A percentile compares a stretch with the other conserved stretches of the same genome.
Evolutionary conservation across 2,888 invertebrate species (phyloP).

Genomic region (Aphodius granarius): DNA sequence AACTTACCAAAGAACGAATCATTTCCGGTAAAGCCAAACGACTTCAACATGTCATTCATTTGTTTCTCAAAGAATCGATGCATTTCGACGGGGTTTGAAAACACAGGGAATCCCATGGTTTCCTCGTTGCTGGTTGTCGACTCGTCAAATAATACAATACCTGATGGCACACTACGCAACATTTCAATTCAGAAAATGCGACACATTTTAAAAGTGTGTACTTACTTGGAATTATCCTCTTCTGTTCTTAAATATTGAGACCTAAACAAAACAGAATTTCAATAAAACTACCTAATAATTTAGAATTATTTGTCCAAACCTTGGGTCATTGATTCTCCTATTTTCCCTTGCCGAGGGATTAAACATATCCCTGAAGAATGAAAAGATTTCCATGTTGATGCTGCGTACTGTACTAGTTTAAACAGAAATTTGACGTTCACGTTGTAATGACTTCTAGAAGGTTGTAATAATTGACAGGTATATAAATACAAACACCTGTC

Average conservation of each 20-base stretch:
- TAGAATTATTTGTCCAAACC: slow-evolving; percentile 12
- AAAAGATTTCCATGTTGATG: slow-evolving; percentile 5
- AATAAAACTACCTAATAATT: background rate
- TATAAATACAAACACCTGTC: background rate
- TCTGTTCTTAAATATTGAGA: slow-evolving; percentile 13
- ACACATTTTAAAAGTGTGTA: background rate
- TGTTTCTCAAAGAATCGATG: slow-evolving; percentile 64
- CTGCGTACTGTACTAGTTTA: background rate
- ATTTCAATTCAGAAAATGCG: background rate
- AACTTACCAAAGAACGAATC: slow-evolving; percentile 33
- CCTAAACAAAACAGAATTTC: background rate
- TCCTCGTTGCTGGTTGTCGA: slow-evolving; percentile 16
- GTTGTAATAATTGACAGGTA: slow-evolving; percentile 1
- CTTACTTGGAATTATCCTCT: slow-evolving; percentile 3
- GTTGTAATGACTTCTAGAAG: background rate
- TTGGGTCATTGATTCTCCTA: background rate
- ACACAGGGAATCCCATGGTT: slow-evolving; percentile 55
- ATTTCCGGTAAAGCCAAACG: slow-evolving; percentile 46
- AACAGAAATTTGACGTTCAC: slow-evolving; percentile 12
- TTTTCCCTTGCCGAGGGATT: background rate
- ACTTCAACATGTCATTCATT: slow-evolving; percentile 60
- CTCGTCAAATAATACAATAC: background rate
- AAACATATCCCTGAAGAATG: slow-evolving; percentile 15
- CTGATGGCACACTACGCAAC: background rate
- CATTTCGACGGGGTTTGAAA: slow-evolving; percentile 62